Base-by-base conservation (phyloP, 2,888 invertebrate species). In the Ophion obscuratus region DNA sequence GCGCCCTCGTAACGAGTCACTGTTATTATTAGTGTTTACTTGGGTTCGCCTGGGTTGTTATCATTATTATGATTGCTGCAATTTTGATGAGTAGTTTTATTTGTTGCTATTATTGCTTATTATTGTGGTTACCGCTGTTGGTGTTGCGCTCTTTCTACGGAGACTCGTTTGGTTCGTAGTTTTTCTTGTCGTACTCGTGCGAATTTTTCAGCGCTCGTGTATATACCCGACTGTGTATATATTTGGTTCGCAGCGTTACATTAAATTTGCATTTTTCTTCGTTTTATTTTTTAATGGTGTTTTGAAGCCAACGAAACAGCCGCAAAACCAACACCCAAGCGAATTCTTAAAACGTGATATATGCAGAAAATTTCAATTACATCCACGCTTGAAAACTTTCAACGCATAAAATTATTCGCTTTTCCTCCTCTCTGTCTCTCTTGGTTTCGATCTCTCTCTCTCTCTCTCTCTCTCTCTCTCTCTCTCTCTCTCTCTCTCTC, bases 361-460 rank as follows among this genome's bases (percentile, higher is more conserved):
- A 81, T 61, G 81, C 44, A 47, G 47, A 75, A 74, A 81, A 75
- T 68, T 81, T 81, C 81, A 81, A 81, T 75, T 74, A 81, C 59
- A 74, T 20, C 36, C 59, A 61, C 24, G 80, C 67, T 68, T n/a
- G 53, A 73, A 74, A 74, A 75, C 62, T 74, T 67, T 81, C 44
- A 17, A 31, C 44, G 75, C 74, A 81, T 76, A 66, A 77, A 84
- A 70, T 80, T 80, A 20, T 79, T 73, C 68, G 31, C 36, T 20
- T 44, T n/a, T 61, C 31, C 14, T 31, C 24, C 44, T 57, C 44
- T 36, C 7, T 76, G 61, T 81, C 64, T 67, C 57, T 2, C 59
- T 31, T 66, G 31, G 2, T 59, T 11, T 71, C 47, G 40, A n/a
- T 67, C 67, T 11, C 36, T 57, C 27, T 36, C 59, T 31, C 70